These are phyloP conservation scores for Mellilla xanthometata DNA, from an alignment of 2,888 invertebrate genomes.

Conservation along the genomic window DNA sequence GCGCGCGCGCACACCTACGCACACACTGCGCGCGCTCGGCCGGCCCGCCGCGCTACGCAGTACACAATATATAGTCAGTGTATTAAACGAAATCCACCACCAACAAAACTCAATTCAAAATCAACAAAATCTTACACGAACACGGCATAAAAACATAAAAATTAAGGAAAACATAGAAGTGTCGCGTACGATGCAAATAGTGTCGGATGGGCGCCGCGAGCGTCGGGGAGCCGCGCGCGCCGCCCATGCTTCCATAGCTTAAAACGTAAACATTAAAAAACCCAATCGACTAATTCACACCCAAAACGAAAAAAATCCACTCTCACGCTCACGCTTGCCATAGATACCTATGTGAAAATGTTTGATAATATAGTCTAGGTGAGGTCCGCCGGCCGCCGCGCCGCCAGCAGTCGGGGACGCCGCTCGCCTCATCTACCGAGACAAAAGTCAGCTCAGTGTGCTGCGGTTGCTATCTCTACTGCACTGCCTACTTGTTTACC, in stretches of 20 bases:
- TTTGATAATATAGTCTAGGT: conserved; percentile 80
- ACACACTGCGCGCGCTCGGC: conserved; percentile 65
- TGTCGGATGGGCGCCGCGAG: conserved; percentile 75
- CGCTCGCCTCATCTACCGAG: conserved; percentile 82
- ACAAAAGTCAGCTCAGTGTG: conserved; percentile 77
- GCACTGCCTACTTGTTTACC: conserved; percentile 1
- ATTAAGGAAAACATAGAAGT: conserved; percentile 77
- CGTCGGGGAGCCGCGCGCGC: conserved; percentile 59
- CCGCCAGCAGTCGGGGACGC: conserved; percentile 70
- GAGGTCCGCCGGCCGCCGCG: conserved; percentile 75
- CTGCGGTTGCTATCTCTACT: conserved; percentile 33
- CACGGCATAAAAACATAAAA: conserved; percentile 79
- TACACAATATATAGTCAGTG: conserved; percentile 63
- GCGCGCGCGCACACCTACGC: conserved; percentile 63
- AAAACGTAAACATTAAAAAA: conserved; percentile 82
- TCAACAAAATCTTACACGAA: conserved; percentile 81
- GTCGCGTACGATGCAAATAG: conserved; percentile 77
- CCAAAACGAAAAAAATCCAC: conserved; percentile 82
- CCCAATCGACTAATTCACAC: conserved; percentile 83
- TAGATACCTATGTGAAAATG: conserved; percentile 83
- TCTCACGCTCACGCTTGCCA: conserved; percentile 83
- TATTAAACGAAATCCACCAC: conserved; percentile 83
- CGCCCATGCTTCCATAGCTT: conserved; percentile 78
- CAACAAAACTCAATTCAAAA: conserved; percentile 82
- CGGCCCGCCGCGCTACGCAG: conserved; percentile 35